These are phyloP conservation scores for Porites lobata DNA, from an alignment of 92 coral and sea anemone species.

Conservation along the genomic window DNA sequence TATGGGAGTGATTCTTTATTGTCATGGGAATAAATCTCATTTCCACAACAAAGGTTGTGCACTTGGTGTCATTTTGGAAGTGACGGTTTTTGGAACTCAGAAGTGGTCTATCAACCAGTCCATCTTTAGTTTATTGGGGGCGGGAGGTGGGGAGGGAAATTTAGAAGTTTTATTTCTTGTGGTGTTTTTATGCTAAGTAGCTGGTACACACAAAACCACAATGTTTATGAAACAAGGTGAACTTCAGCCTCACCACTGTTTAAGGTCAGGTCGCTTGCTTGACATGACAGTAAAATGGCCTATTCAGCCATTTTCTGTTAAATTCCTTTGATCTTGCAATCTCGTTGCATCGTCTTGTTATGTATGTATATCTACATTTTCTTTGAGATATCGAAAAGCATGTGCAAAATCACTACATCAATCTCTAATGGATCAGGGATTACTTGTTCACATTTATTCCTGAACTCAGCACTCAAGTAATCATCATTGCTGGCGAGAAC, in stretches of 20 bases:
- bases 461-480: conserved; percentile 44
- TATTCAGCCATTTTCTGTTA: conserved; percentile 2
- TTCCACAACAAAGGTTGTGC: conserved; percentile 25
- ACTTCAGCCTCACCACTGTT: conserved; percentile 16
- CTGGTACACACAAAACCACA: no score
- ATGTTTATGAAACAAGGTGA: not conserved
- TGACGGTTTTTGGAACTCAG: conserved; percentile 3
- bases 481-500: conserved; percentile 47
- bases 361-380: conserved; percentile 35
- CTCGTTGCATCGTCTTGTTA: conserved; percentile 29
- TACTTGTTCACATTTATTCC: conserved; percentile 46
- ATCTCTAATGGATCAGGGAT: conserved; percentile 50
- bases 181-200: no score
- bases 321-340: conserved; percentile 16
- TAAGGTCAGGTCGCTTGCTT: conserved; percentile 10
- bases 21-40: conserved; percentile 8
- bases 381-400: conserved; percentile 60
- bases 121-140: no score
- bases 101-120: not conserved
- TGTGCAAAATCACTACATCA: conserved; percentile 52
- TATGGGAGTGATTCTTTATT: conserved; percentile 17
- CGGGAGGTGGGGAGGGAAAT: no score
- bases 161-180: no score
- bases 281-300: conserved; percentile 22
- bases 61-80: conserved; percentile 19